Conservation (phyloP, 2,113 vertebrate genomes). For the Syngnathus scovelli region DNA sequence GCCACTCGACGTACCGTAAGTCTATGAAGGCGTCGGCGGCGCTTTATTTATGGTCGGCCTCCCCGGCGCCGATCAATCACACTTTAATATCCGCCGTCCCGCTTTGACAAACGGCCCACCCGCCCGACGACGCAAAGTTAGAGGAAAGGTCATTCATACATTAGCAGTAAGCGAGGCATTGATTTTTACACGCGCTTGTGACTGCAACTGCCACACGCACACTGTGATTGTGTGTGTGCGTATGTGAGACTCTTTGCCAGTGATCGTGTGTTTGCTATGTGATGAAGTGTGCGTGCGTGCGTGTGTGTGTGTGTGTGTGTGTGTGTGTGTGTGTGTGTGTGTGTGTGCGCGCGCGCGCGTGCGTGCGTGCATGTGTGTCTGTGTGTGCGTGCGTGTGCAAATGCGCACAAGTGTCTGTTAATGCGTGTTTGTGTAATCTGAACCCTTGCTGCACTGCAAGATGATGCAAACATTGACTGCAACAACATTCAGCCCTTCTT, state of each 20-base stretch:
- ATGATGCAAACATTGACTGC: too few relatives aligned
- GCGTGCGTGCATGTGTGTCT: conserved; percentile 20
- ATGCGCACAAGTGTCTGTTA: too few relatives aligned
- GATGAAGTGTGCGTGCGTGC: background rate
- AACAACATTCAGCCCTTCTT: too few relatives aligned
- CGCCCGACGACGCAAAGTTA: conserved; percentile 69
- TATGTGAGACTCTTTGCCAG: background rate
- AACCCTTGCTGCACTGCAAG: too few relatives aligned
- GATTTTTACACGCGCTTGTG: conserved; percentile 40
- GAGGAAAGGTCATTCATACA: conserved; percentile 78
- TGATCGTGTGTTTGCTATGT: background rate
- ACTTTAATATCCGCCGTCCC: conserved; percentile 72
- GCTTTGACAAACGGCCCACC: conserved; percentile 75
- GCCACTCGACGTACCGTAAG: conserved; percentile 5
- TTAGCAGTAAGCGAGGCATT: conserved; percentile 71
- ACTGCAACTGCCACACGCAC: conserved; percentile 5
- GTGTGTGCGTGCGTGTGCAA: background rate
- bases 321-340: too few relatives aligned
- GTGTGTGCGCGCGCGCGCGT: conserved; percentile 9
- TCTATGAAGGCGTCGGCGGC: conserved; percentile 55
- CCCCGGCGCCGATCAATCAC: conserved; percentile 66
- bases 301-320: too few relatives aligned
- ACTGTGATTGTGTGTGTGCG: conserved; percentile 2
- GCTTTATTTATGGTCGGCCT: conserved; percentile 12
- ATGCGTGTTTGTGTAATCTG: too few relatives aligned